These are phyloP conservation scores for Odontamblyopus rebecca DNA, from an alignment of 2,797 vertebrate genomes.

Conservation along the genomic window DNA sequence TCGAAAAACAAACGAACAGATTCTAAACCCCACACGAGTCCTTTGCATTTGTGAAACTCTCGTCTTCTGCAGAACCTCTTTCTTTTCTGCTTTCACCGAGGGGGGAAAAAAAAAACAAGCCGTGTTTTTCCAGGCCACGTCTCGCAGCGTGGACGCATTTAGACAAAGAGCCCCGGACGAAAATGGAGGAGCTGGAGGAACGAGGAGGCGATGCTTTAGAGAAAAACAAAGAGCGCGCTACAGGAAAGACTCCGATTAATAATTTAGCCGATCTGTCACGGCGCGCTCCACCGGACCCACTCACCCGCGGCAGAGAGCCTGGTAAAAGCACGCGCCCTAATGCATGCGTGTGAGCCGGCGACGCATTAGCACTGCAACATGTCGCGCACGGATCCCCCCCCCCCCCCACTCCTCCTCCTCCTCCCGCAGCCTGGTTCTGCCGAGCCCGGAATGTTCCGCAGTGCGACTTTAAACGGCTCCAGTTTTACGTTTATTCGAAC, in stretches of 20 bases:
- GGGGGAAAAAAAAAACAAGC: neutral
- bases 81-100: neutral
- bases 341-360: conserved; percentile 7
- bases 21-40: too few relatives aligned
- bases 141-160: conserved; percentile 8
- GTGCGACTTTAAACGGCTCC: too few relatives aligned
- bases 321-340: conserved; percentile 8
- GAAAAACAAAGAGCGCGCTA: conserved; percentile 48
- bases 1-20: too few relatives aligned
- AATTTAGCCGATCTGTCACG: conserved; percentile 85
- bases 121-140: conserved; percentile 2
- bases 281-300: conserved; percentile 81
- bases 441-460: too few relatives aligned
- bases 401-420: neutral
- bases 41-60: neutral
- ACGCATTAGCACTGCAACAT: conserved; percentile 13
- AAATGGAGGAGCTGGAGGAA: conserved; percentile 11
- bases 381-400: neutral
- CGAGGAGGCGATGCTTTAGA: conserved; percentile 13
- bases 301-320: conserved; percentile 75
- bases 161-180: conserved; percentile 5
- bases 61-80: neutral
- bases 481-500: too few relatives aligned
- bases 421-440: too few relatives aligned
- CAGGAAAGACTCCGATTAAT: conserved; percentile 82